Conservation (phyloP, 2,888 invertebrate species). For the Flexamia atlantica region DNA sequence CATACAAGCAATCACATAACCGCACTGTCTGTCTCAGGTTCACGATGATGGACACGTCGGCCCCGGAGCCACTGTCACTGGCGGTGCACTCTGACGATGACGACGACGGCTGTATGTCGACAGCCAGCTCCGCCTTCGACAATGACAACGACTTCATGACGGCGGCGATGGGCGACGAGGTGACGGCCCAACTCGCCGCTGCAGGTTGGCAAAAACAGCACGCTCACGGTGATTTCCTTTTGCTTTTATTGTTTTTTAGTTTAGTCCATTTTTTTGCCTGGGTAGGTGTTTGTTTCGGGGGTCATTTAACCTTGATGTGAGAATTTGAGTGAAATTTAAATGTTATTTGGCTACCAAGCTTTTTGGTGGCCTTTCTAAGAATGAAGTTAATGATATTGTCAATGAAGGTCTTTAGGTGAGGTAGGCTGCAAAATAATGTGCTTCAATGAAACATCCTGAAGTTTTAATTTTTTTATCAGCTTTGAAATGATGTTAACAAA, state of each 20-base stretch:
- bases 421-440: too few species aligned
- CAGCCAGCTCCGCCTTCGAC: constrained; percentile 79
- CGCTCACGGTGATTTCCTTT: constrained; percentile 75
- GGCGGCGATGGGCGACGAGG: constrained; percentile 93
- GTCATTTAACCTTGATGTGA: neutral
- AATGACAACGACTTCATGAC: constrained; percentile 91
- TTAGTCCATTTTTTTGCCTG: constrained; percentile 21
- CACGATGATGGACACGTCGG: constrained; percentile 68
- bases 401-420: too few species aligned
- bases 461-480: too few species aligned
- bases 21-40: neutral
- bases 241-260: constrained; percentile 67
- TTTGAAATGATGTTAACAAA: too few species aligned
- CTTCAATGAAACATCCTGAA: too few species aligned
- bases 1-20: too few species aligned
- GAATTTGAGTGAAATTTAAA: neutral
- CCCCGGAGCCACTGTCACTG: constrained; percentile 67
- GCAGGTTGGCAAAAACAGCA: constrained; percentile 85
- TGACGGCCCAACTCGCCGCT: constrained; percentile 96
- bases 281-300: constrained; percentile 3
- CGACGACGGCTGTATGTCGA: constrained; percentile 89
- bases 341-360: neutral
- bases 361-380: too few species aligned
- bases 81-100: constrained; percentile 79
- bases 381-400: too few species aligned